A percentile compares a stretch with the other conserved stretches of the same genome.
These are phyloP conservation scores for Neoaliturus tenellus DNA, from an alignment of 2,888 invertebrate genomes.

Conservation along the genomic window DNA sequence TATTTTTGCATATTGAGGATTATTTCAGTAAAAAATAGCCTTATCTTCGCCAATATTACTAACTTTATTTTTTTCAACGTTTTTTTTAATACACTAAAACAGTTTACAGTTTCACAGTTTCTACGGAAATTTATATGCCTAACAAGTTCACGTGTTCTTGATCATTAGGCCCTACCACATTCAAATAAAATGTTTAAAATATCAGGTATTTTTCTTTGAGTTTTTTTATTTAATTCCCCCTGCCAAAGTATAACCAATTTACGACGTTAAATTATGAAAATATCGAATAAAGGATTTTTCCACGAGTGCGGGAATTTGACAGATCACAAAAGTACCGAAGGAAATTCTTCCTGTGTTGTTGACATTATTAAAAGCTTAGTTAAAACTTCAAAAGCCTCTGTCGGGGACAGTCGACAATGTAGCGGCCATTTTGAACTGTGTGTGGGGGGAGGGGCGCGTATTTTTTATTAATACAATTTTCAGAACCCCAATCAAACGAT, in stretches of 20 bases:
- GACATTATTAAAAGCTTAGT: slow-evolving; percentile 53
- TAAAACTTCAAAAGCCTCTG: slow-evolving; percentile 51
- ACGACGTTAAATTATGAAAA: not conserved
- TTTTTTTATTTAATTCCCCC: not conserved
- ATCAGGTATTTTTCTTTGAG: too few relatives aligned
- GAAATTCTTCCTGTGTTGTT: slow-evolving; percentile 45
- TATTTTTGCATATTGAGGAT: too few relatives aligned
- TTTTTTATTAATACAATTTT: slow-evolving; percentile 54
- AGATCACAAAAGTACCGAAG: slow-evolving; percentile 40
- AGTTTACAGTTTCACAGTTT: too few relatives aligned
- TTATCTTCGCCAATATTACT: too few relatives aligned
- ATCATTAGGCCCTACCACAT: too few relatives aligned
- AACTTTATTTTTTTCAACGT: too few relatives aligned
- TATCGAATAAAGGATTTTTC: slow-evolving; percentile 4
- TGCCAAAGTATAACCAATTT: not conserved
- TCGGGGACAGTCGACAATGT: slow-evolving; percentile 34
- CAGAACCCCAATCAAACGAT: slow-evolving; percentile 50
- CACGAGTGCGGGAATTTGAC: slow-evolving; percentile 18
- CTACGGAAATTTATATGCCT: too few relatives aligned
- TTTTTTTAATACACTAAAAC: too few relatives aligned
- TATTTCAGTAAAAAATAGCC: too few relatives aligned
- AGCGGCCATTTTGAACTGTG: slow-evolving; percentile 26
- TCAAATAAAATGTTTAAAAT: too few relatives aligned
- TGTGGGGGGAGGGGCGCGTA: slow-evolving; percentile 5
- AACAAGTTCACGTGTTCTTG: too few relatives aligned